Evolutionary conservation across 2,888 invertebrate genomes (phyloP).

Genomic region (Pristionchus mayeri): DNA sequence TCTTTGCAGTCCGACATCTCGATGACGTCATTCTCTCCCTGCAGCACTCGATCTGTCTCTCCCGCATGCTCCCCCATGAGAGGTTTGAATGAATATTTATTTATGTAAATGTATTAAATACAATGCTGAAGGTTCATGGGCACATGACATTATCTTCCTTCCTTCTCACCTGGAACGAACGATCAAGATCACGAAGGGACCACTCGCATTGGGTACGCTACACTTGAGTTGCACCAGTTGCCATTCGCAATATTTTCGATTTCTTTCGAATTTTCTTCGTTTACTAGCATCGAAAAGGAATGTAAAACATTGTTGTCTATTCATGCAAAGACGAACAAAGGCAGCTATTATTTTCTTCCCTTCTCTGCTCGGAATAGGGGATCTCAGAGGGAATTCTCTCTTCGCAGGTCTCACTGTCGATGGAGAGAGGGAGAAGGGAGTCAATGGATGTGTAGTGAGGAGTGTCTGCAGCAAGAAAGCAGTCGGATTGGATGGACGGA

Average conservation of each 20-base stretch:
- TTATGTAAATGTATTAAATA: background rate
- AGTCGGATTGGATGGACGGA: constrained; percentile 80
- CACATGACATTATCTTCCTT: constrained; percentile 77
- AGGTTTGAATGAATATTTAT: background rate
- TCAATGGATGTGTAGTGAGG: constrained; percentile 81
- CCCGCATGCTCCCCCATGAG: constrained; percentile 69
- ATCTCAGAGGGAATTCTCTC: no score
- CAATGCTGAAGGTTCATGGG: constrained; percentile 69
- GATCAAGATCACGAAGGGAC: constrained; percentile 80
- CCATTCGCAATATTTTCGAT: no score
- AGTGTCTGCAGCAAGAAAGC: constrained; percentile 80
- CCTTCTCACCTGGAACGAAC: constrained; percentile 80
- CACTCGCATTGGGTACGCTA: constrained; percentile 79
- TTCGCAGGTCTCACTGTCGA: constrained; percentile 81
- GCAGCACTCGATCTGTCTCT: constrained; percentile 72
- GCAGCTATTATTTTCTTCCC: no score
- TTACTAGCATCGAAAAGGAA: no score
- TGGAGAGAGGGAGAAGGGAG: constrained; percentile 80
- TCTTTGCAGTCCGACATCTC: constrained; percentile 72
- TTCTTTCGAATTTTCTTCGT: no score
- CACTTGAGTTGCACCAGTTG: background rate
- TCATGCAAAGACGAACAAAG: no score
- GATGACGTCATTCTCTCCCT: constrained; percentile 74
- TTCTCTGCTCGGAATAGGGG: no score
- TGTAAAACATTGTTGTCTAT: no score